Base-by-base conservation (phyloP, 2,113 vertebrate species). In the Suncus etruscus region DNA sequence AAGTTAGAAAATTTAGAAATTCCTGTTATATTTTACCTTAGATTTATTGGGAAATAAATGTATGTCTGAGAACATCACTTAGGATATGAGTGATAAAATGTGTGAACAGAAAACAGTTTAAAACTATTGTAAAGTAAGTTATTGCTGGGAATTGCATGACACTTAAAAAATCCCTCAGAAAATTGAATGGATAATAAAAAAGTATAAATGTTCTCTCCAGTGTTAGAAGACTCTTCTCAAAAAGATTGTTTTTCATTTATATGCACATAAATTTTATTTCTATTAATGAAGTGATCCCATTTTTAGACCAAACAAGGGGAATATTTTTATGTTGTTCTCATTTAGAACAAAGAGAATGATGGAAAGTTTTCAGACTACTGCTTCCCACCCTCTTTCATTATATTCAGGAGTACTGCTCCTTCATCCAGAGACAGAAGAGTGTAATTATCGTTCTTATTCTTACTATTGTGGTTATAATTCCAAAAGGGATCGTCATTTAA, bases 121-220 rank as follows among this genome's bases (percentile, higher is more conserved):
- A 89, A 48, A 61, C 18, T 1, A 25, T 68, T 54, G 16, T 3
- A 65, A 90, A 66, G 50, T 75, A 83, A 92, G 77, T 54, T 39
- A 95, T 81, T 27, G 3, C 27, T 87, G 1, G 22, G 12, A 73
- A 85, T 66, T 68, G 0, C 6, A 15, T 11, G 11, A 90, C 82
- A 48, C 8, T 73, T 76, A 32, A 50, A 82, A 91, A 91, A 83
- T 6, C 16, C 69, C 3, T 6, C 32, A 45, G 47, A 51, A 86
- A 85, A 75, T 6, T 65, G 39, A 87, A 85, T 87, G 63, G 85
- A 82, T 48, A 84, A 65, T 31, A 76, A 65, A 72, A 4, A 61
- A 61, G 29, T 72, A 73, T 1, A 94, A 87, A 76, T 61, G 48
- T 20, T 29, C 15, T 85, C 6, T 72, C 24, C 3, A 1, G 31